Base-by-base conservation (phyloP, 1,140 invertebrate genomes). In the Sitobion miscanthi region DNA sequence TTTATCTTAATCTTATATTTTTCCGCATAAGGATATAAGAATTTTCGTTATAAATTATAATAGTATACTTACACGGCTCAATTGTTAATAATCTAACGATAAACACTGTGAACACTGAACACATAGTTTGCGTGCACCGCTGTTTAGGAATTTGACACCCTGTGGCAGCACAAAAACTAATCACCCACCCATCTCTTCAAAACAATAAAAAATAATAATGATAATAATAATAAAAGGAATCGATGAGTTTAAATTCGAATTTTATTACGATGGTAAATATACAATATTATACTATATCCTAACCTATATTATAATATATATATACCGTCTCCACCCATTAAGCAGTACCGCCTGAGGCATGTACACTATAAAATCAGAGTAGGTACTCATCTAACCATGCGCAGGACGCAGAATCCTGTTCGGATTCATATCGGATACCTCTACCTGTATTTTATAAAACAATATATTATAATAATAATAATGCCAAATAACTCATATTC, bases 271-370 rank as follows among this genome's bases (percentile, higher is more conserved):
- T 52, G 49, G 35, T 88, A 49, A 54, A 88, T 52, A 38, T 88
- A 35, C 17, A 77, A 17, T n/a, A 62, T 57, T 57, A 57, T 42
- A 42, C 4, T 62, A 35, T 69, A 77, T 77, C 62, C 62, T 77
- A 77, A 77, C 62, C 62, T 77, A n/a, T 77, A 69, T 69, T 69
- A 77, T n/a, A n/a, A 69, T n/a, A 69, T n/a, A 45, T 45, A 86
- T 47, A 45, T 86, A 30, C 14, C 23, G 23, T 45, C 85, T 47
- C 25, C 42, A 30, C 20, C 77, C 83, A 85, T 77, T 17, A 86
- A 47, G 42, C 5, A 30, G 42, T 86, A 86, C 25, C 25, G 85
- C 85, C 85, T 47, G 45, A 47, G 14, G 85, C 85, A 47, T 86
- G 25, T 47, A 11, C 42, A 21, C 77, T 38, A 38, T 77, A n/a